Conservation (phyloP, 2,888 invertebrate genomes). For the Rotaria magnacalcarata region DNA sequence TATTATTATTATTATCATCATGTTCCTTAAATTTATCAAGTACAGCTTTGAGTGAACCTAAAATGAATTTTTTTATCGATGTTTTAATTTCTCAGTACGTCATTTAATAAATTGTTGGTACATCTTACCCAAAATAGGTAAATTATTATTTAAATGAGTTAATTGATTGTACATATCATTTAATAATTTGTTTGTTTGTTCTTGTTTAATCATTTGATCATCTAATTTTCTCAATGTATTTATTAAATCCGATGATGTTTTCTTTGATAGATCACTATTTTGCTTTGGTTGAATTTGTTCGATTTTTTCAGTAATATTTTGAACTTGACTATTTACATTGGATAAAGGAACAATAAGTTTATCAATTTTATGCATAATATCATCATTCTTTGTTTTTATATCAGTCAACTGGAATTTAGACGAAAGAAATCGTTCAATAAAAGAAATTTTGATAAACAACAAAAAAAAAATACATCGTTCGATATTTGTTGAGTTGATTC, state of each 20-base stretch:
- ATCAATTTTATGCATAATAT: neutral
- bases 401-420: neutral
- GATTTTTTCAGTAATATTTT: neutral
- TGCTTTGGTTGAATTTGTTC: neutral
- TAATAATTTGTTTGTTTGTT: neutral
- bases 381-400: neutral
- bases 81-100: too few species aligned
- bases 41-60: neutral
- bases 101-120: neutral
- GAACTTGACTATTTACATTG: neutral
- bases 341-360: neutral
- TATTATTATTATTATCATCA: neutral
- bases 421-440: neutral
- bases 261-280: neutral
- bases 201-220: neutral
- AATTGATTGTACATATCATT: neutral
- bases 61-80: neutral
- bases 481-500: neutral
- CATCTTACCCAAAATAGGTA: neutral
- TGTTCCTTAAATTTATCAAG: neutral
- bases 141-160: neutral
- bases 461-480: neutral
- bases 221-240: neutral
- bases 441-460: too few species aligned
- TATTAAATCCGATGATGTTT: neutral